phyloP scores from a whole-genome alignment of 2,797 vertebrate genomes.

The Forpus xanthops region DNA sequence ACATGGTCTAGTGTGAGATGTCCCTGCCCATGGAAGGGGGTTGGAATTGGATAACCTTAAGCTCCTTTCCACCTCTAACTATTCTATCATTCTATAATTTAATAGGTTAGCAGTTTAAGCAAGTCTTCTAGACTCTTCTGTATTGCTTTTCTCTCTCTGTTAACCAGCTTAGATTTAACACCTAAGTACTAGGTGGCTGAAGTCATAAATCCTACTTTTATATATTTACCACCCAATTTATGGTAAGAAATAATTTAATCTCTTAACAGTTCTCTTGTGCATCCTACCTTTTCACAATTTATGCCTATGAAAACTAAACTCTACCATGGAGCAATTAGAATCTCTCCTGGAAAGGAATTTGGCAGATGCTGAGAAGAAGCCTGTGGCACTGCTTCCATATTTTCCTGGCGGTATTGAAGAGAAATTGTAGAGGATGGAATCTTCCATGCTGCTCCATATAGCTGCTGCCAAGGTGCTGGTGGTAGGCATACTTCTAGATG shows the following conservation, averaged over 20 bases:
- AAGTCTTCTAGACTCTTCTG: background rate
- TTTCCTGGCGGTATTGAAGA: conserved; percentile 43
- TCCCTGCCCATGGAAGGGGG: background rate
- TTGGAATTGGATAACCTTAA: background rate
- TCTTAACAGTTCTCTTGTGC: background rate
- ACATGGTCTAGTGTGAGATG: background rate
- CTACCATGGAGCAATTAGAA: conserved; percentile 23
- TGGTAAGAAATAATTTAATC: background rate
- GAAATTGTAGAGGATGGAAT: conserved; percentile 39
- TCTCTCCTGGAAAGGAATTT: conserved; percentile 38
- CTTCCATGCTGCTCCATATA: background rate
- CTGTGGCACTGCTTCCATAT: conserved; percentile 39
- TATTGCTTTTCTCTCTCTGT: background rate
- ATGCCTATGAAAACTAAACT: background rate
- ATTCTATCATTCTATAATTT: background rate
- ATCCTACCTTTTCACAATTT: background rate
- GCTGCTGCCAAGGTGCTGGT: conserved; percentile 12
- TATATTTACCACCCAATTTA: background rate
- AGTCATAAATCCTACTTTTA: background rate
- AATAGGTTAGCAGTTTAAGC: background rate
- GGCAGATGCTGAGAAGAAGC: background rate
- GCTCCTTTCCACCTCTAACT: background rate
- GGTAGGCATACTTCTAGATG: background rate
- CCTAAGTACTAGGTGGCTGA: background rate
- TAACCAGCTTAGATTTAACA: background rate